A percentile compares a stretch with the other conserved stretches of the same genome.
phyloP scores from a whole-genome alignment of 2,113 vertebrate species.

The Platanista minor region DNA sequence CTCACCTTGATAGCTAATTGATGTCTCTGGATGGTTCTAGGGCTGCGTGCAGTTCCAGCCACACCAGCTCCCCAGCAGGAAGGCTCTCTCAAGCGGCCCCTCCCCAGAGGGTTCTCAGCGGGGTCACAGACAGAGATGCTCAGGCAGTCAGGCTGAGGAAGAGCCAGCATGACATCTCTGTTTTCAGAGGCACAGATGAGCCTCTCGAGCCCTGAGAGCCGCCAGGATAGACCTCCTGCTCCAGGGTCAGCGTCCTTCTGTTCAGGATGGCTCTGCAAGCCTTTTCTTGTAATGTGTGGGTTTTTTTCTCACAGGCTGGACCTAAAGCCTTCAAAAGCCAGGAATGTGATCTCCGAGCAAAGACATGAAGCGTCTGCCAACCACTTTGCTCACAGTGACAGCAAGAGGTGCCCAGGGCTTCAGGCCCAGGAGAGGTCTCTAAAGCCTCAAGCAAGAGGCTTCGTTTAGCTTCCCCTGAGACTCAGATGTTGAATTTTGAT shows the following conservation, averaged over 20 bases:
- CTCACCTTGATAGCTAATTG: neutral
- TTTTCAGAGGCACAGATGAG: neutral
- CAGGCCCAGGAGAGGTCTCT: neutral
- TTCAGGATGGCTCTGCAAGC: neutral
- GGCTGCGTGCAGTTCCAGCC: neutral
- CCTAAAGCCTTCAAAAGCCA: neutral
- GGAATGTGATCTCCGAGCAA: neutral
- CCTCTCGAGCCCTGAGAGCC: neutral
- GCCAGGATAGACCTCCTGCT: neutral
- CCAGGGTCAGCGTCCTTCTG: neutral
- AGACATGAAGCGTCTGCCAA: neutral
- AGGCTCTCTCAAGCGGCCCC: neutral
- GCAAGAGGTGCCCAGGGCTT: neutral
- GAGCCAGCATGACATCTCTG: neutral
- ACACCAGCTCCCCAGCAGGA: neutral
- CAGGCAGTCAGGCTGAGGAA: neutral
- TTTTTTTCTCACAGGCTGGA: neutral
- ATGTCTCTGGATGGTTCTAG: neutral
- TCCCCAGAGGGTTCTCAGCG: neutral
- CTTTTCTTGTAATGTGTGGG: neutral
- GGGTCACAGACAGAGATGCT: neutral
- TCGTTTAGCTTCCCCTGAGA: neutral
- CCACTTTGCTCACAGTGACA: neutral
- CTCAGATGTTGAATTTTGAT: neutral
- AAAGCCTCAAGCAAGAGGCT: neutral